A percentile compares a stretch with the other conserved stretches of the same genome.
phyloP scores from a whole-genome alignment of 1,140 invertebrate genomes.

The Samia ricini region DNA sequence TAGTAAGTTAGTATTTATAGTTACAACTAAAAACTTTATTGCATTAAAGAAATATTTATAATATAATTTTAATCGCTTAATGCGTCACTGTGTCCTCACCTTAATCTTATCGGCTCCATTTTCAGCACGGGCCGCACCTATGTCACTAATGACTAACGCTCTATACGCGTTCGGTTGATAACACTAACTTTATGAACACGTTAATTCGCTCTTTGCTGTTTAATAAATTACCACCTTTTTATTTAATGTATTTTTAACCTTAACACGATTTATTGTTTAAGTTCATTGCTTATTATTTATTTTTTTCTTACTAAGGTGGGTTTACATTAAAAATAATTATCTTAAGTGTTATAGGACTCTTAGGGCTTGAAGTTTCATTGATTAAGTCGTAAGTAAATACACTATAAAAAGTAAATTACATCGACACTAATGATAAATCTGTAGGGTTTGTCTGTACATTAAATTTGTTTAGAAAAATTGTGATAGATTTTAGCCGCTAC shows the following conservation, averaged over 20 bases:
- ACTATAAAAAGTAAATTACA: no score
- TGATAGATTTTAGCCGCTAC: no score
- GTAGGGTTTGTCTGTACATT: no score
- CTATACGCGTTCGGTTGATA: constrained; percentile 14
- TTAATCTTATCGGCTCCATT: constrained; percentile 30
- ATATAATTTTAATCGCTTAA: constrained; percentile 15
- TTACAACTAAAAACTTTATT: no score
- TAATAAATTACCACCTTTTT: constrained; percentile 4
- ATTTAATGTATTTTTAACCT: not conserved
- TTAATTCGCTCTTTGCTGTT: constrained; percentile 16
- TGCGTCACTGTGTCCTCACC: constrained; percentile 6
- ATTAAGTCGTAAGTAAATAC: no score
- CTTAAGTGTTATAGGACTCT: no score
- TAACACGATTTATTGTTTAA: not conserved
- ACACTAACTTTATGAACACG: constrained; percentile 23
- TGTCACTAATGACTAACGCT: constrained; percentile 42
- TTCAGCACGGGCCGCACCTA: constrained; percentile 39
- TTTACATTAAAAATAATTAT: no score
- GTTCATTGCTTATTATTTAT: not conserved
- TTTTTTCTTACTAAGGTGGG: no score
- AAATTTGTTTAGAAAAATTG: no score
- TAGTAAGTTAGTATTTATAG: no score
- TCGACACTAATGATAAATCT: no score
- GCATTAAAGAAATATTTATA: not conserved
- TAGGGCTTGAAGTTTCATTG: no score